Conservation (phyloP, 2,888 invertebrate species). For the Scotopteryx bipunctaria region DNA sequence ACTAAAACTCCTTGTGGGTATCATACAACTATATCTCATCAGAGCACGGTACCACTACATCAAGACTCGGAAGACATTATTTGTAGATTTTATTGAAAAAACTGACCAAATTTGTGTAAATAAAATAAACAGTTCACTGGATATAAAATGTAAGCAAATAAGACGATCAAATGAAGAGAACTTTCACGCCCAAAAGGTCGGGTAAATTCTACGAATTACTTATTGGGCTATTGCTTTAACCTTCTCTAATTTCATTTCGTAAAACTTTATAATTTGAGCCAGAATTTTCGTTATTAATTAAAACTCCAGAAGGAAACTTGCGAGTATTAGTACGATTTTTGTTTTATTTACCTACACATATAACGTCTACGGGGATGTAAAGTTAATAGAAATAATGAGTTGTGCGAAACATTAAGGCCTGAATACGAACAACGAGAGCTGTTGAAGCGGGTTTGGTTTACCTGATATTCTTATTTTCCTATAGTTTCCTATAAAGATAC, state of each 20-base stretch:
- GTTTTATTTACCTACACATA: background rate
- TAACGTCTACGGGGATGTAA: background rate
- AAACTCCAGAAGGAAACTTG: conserved; percentile 10
- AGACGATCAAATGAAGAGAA: conserved; percentile 1
- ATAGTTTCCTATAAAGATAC: too few relatives aligned
- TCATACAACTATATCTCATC: too few relatives aligned
- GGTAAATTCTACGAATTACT: conserved; percentile 13
- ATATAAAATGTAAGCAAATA: background rate
- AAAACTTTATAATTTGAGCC: conserved; percentile 19
- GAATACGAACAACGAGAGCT: too few relatives aligned
- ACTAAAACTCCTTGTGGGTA: too few relatives aligned
- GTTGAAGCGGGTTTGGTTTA: too few relatives aligned
- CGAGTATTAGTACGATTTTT: conserved; percentile 3
- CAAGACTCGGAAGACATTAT: too few relatives aligned
- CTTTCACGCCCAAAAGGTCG: conserved; percentile 4
- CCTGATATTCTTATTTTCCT: too few relatives aligned
- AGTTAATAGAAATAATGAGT: background rate
- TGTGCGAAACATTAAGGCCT: too few relatives aligned
- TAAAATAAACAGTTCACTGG: too few relatives aligned
- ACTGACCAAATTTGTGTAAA: too few relatives aligned
- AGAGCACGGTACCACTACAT: too few relatives aligned
- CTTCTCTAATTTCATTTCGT: conserved; percentile 17
- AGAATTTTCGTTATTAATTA: conserved; percentile 18
- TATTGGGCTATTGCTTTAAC: conserved; percentile 18
- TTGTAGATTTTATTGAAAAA: too few relatives aligned